Conservation (phyloP, 2,888 invertebrate genomes). For the Amiota communis region DNA sequence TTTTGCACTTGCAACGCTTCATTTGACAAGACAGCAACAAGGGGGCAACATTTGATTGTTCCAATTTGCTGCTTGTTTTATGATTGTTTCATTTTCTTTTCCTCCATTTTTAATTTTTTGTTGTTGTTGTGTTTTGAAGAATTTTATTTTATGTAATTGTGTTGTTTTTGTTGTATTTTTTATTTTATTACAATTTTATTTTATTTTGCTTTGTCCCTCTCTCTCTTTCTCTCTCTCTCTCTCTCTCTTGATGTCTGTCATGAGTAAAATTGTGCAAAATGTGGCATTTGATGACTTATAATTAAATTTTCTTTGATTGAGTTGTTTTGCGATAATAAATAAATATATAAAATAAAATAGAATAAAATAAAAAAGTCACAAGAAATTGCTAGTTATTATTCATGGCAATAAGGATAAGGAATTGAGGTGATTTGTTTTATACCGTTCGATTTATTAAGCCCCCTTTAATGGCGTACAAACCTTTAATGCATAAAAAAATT, state of each 20-base stretch:
- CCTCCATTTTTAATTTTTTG: background rate
- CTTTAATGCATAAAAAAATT: too few relatives aligned
- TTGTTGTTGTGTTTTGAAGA: background rate
- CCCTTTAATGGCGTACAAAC: too few relatives aligned
- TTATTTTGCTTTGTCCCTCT: constrained; percentile 2
- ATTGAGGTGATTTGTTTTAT: too few relatives aligned
- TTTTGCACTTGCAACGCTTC: constrained; percentile 20
- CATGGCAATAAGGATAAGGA: too few relatives aligned
- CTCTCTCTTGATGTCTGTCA: too few relatives aligned
- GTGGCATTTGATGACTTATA: too few relatives aligned
- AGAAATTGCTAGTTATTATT: background rate
- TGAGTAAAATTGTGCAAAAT: background rate
- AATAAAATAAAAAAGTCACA: background rate
- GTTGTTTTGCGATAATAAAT: background rate
- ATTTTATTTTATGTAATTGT: constrained; percentile 3
- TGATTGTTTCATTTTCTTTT: background rate
- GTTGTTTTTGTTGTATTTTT: background rate
- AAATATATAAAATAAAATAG: background rate
- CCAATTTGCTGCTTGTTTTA: background rate
- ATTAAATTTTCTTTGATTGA: too few relatives aligned
- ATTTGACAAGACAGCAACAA: constrained; percentile 3
- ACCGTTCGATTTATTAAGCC: too few relatives aligned
- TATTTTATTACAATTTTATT: background rate
- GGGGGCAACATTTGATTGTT: background rate
- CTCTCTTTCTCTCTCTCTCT: too few relatives aligned